phyloP scores from a whole-genome alignment of 2,797 vertebrate species.

The Nannoperca australis region DNA sequence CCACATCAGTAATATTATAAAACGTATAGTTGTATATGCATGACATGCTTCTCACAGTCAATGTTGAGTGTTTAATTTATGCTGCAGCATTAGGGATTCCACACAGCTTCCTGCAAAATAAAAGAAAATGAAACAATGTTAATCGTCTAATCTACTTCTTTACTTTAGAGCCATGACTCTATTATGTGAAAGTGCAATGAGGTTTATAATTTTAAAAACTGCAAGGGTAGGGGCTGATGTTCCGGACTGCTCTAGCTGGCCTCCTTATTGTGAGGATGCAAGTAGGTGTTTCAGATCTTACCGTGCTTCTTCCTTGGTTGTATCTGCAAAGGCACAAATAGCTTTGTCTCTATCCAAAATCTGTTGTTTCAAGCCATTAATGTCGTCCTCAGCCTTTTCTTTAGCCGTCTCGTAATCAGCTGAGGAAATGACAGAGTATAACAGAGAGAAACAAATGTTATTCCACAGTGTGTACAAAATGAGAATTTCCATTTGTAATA shows the following conservation, averaged over 20 bases:
- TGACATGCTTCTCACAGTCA: background rate
- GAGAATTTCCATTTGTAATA: background rate
- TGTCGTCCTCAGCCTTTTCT: slow-evolving; percentile 51
- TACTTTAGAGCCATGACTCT: background rate
- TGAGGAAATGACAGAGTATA: slow-evolving; percentile 40
- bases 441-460: slow-evolving; percentile 16
- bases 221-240: background rate
- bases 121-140: slow-evolving; percentile 9
- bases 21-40: background rate
- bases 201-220: background rate
- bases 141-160: background rate
- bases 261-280: background rate
- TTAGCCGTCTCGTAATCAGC: slow-evolving; percentile 57
- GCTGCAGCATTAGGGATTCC: background rate
- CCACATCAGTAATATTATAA: background rate
- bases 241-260: background rate
- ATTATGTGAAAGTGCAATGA: background rate
- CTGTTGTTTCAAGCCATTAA: slow-evolving; percentile 69
- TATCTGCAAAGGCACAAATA: slow-evolving; percentile 79
- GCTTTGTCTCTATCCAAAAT: slow-evolving; percentile 77
- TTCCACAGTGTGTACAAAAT: background rate
- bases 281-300: slow-evolving; percentile 55
- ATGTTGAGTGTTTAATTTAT: slow-evolving; percentile 27
- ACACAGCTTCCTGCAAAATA: slow-evolving; percentile 77
- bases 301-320: slow-evolving; percentile 68